Base-by-base conservation (phyloP, 2,113 vertebrate species). In the Oceanodroma tethys region DNA sequence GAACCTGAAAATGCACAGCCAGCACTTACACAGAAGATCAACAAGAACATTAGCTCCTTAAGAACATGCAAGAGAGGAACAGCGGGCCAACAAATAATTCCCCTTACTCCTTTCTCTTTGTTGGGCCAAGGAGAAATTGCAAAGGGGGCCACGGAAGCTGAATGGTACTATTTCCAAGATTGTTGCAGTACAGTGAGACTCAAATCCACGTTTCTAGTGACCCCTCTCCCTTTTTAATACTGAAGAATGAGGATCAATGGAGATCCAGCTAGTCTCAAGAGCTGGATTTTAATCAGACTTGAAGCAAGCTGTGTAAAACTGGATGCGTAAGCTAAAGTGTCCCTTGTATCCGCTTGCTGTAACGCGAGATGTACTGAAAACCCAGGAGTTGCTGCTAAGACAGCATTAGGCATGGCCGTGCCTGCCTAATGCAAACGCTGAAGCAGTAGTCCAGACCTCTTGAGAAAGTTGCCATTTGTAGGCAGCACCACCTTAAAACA, bases 361-460 rank as follows among this genome's bases (percentile, higher is more conserved):
- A 67, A 63, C 0, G 0, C 2, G 8, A 79, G 78, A 74, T 13
- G 74, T 65, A 43, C 73, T 75, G 72, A 56, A 65, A 79, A 38
- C 22, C 16, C 1, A 0, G 16, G 73, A 75, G 88, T 9, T 58
- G 83, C 78, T 89, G 93, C 66, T 22, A 11, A 38, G 91, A 40
- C 36, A 42, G 76, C 2, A 0, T 0, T 18, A 5, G 48, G 40
- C 17, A 21, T 1, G 2, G 79, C 90, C 0, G 0, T 45, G 36
- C 47, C 85, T 63, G 32, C 6, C 2, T 20, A 23, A 29, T 1
- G 13, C 70, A 14, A 45, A 13, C 0, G 2, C 82, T 52, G 62
- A 8, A 84, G 56, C 40, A 67, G 65, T 9, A 55, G 58, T 72
- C 56, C 34, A 26, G 48, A 71, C 38, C 29, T 71, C 80, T 16